A percentile compares a stretch with the other conserved stretches of the same genome.
phyloP scores from a whole-genome alignment of 2,113 vertebrate genomes.

The Ellobius talpinus region DNA sequence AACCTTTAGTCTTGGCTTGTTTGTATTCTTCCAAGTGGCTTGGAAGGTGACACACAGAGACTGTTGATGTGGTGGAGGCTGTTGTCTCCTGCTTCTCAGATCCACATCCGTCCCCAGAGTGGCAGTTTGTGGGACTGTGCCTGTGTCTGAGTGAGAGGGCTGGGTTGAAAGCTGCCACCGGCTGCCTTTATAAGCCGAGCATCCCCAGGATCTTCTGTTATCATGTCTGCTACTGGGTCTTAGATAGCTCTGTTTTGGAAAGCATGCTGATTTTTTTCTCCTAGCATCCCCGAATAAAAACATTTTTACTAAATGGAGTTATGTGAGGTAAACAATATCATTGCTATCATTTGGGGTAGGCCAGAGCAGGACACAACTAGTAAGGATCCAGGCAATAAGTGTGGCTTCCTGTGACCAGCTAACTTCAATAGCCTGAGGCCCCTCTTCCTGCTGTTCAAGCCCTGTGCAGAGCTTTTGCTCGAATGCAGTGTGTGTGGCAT shows the following conservation, averaged over 20 bases:
- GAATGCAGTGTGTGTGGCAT: not conserved
- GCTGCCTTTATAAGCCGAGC: not conserved
- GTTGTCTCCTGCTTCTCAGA: not conserved
- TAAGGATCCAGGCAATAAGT: not conserved
- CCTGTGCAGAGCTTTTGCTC: not conserved
- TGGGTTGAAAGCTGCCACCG: constrained; percentile 18
- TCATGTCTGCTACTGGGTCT: not conserved
- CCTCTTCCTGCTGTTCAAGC: not conserved
- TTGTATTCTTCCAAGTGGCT: accelerated
- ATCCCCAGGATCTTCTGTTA: not conserved
- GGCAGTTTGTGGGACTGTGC: accelerated
- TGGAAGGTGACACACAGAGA: constrained; percentile 50
- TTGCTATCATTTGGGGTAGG: not conserved
- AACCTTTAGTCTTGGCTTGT: not conserved
- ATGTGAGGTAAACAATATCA: not conserved
- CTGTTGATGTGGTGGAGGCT: not conserved
- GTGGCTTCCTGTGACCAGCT: not conserved
- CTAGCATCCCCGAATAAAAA: not conserved
- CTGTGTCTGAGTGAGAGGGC: constrained; percentile 28
- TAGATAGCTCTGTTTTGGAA: not conserved
- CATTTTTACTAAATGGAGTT: constrained; percentile 31
- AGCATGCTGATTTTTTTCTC: not conserved
- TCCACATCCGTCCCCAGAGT: not conserved
- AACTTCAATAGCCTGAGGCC: not conserved
- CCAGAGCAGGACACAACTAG: not conserved